A percentile compares a stretch with the other conserved stretches of the same genome.
These are phyloP conservation scores for Lithophane semibrunnea DNA, from an alignment of 2,888 invertebrate species.

Conservation along the genomic window DNA sequence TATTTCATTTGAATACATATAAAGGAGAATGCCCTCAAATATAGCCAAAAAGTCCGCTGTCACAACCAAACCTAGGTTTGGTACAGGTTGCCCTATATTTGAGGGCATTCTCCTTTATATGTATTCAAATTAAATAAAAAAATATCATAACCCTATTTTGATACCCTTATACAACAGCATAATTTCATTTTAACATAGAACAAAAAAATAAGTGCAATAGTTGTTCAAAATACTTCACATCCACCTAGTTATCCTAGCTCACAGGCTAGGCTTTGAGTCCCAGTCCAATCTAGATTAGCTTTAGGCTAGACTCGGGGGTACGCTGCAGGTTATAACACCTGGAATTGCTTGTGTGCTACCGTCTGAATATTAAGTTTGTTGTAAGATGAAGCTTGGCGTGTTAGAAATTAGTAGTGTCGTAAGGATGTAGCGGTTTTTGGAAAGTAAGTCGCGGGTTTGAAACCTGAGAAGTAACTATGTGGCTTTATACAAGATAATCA, in stretches of 20 bases:
- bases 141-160: too few species aligned
- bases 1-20: too few species aligned
- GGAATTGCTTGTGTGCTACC: conserved; percentile 37
- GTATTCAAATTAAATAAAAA: too few species aligned
- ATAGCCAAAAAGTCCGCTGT: too few species aligned
- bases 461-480: not conserved
- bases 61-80: too few species aligned
- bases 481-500: not conserved
- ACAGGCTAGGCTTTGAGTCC: conserved; percentile 40
- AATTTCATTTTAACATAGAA: too few species aligned
- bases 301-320: conserved; percentile 34
- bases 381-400: conserved; percentile 5
- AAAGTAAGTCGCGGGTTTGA: not conserved
- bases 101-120: too few species aligned
- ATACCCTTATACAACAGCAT: too few species aligned
- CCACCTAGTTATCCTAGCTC: conserved; percentile 14
- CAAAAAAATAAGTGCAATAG: not conserved
- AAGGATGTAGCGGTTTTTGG: not conserved
- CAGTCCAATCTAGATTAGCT: conserved; percentile 60
- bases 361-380: conserved; percentile 42
- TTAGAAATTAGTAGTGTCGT: conserved; percentile 9
- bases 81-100: too few species aligned
- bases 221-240: conserved; percentile 14
- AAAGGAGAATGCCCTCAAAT: too few species aligned
- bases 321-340: conserved; percentile 35